Percentiles rank a stretch among this genome's conserved stretches.
phyloP scores from a whole-genome alignment of 2,113 vertebrate genomes.

The Hippocampus abdominalis region DNA sequence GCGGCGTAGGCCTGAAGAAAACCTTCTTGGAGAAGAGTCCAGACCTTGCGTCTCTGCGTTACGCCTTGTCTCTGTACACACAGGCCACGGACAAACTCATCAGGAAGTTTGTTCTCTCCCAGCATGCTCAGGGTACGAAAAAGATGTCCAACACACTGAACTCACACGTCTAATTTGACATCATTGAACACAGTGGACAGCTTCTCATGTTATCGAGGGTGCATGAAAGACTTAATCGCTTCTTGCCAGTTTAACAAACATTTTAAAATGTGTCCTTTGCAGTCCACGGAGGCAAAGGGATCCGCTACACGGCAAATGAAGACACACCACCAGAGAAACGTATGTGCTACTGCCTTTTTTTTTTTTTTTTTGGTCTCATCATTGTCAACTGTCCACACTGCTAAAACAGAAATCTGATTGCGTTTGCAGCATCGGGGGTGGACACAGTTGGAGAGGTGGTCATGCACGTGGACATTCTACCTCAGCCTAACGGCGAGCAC shows the following conservation, averaged over 20 bases:
- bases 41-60: constrained; percentile 90
- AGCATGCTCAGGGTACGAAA: constrained; percentile 82
- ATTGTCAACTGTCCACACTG: not conserved
- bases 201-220: too few species aligned
- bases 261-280: constrained; percentile 22
- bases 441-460: constrained; percentile 90
- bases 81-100: constrained; percentile 97
- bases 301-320: constrained; percentile 91
- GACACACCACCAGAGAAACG: constrained; percentile 94
- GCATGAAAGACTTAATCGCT: not conserved
- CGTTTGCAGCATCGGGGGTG: constrained; percentile 83
- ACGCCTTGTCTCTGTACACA: constrained; percentile 93
- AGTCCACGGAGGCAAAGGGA: constrained; percentile 95
- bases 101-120: constrained; percentile 93
- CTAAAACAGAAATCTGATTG: not conserved
- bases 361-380: not conserved
- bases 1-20: constrained; percentile 93
- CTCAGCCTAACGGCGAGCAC: constrained; percentile 86
- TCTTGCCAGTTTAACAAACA: not conserved
- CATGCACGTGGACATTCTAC: constrained; percentile 87
- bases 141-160: constrained; percentile 4
- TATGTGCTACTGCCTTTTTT: constrained; percentile 63
- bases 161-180: constrained; percentile 20
- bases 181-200: constrained; percentile 1
- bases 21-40: constrained; percentile 96